Evolutionary conservation across 2,888 invertebrate species (phyloP).

Genomic region (Bugulina stolonifera): DNA sequence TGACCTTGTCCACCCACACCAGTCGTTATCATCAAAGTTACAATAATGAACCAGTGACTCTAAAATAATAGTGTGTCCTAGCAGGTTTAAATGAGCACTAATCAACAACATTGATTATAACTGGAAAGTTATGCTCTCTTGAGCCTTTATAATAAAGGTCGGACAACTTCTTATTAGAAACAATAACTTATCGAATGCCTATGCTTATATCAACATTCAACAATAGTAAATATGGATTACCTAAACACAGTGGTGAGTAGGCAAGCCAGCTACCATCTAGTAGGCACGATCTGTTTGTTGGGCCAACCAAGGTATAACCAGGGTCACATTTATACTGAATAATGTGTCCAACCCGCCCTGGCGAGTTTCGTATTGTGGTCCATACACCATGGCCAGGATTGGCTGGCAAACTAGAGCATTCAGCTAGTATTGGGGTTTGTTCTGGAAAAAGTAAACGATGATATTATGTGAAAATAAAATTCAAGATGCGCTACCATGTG

Average conservation of each 20-base stretch:
- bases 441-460: too few species aligned
- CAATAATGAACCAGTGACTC: neutral
- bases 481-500: too few species aligned
- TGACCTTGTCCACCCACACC: constrained; percentile 20
- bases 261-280: constrained; percentile 12
- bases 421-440: neutral
- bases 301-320: constrained; percentile 9
- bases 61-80: too few species aligned
- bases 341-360: neutral
- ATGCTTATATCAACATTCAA: too few species aligned
- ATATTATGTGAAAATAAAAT: too few species aligned
- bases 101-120: too few species aligned
- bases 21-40: constrained; percentile 18
- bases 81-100: too few species aligned
- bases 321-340: constrained; percentile 1
- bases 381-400: neutral
- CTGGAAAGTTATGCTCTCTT: too few species aligned
- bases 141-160: too few species aligned
- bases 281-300: constrained; percentile 1
- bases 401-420: neutral
- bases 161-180: too few species aligned
- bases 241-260: neutral
- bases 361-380: neutral
- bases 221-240: neutral
- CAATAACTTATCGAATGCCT: too few species aligned